Evolutionary conservation across 2,888 invertebrate genomes (phyloP), one percentile per base, ranked within the genome.

Genomic region (Leucophora obtusa): DNA sequence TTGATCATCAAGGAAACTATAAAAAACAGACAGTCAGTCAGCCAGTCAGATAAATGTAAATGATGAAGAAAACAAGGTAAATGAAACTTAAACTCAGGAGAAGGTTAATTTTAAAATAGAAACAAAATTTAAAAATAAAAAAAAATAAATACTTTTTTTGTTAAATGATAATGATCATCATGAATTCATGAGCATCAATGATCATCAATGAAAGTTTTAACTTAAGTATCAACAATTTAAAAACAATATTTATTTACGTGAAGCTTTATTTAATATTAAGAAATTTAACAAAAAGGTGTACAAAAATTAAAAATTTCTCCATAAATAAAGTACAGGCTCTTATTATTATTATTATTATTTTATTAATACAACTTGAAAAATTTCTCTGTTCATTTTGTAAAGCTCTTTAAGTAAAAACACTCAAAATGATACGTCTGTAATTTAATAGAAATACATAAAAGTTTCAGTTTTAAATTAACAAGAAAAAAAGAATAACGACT

Each of bases 271-370:
- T 33, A 53, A 53, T 51, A 10, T 21, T 53, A 18, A 53, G n/a
- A 54, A 66, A 24, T 54, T 54, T 35, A 24, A 17, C n/a, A 28
- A 63, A 17, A n/a, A 9, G 10, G 51, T 53, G 50, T 51, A 50
- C n/a, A 69, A 69, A 69, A 59, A 47, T 28, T 28, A 50, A 63
- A 35, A 70, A 18, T 60, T 70, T 70, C 70, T 38, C 70, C 59
- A 69, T 58, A 21, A 59, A 35, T 21, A 35, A 51, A 35, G 43
- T 59, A 28, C 5, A 35, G n/a, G 11, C 14, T 24, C 43, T 1
- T 14, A 43, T 18, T 38, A 2, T 38, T 59, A 9, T 18, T 43
- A 18, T 21, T 60, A 33, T 24, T 47, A 43, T 59, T 59, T 35
- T 59, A 10, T 59, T 59, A 47, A 60, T 4, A 21, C 43, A 65